A percentile compares a stretch with the other conserved stretches of the same genome.
Conservation (phyloP, 2,797 vertebrate genomes). For the Lepus oiostolus region DNA sequence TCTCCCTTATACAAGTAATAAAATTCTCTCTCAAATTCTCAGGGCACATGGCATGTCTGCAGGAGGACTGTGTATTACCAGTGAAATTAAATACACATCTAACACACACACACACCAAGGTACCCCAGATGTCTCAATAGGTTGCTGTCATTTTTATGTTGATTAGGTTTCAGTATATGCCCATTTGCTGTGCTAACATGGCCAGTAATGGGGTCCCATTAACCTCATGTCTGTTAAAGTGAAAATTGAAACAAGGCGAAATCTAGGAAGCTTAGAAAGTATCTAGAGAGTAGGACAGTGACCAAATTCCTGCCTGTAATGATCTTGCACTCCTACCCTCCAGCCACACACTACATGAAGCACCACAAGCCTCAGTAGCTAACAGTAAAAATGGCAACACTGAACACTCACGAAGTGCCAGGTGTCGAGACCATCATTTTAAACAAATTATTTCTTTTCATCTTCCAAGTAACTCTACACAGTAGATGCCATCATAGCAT, state of each 20-base stretch:
- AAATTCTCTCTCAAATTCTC: neutral
- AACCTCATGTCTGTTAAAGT: neutral
- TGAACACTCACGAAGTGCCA: neutral
- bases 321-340: neutral
- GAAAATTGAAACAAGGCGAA: neutral
- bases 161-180: neutral
- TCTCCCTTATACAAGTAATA: neutral
- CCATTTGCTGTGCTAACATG: neutral
- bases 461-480: neutral
- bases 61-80: neutral
- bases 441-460: neutral
- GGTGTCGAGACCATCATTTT: neutral
- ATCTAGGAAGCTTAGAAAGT: neutral
- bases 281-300: neutral
- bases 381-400: no score
- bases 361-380: neutral
- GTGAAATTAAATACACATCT: neutral
- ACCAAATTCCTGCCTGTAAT: neutral
- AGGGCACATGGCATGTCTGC: neutral
- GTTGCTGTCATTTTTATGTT: neutral
- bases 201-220: neutral
- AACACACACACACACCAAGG: no score
- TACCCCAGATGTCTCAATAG: neutral
- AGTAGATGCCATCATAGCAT: neutral
- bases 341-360: neutral